Conservation (phyloP, 2,797 vertebrate species). For the Periophthalmus magnuspinnatus region DNA sequence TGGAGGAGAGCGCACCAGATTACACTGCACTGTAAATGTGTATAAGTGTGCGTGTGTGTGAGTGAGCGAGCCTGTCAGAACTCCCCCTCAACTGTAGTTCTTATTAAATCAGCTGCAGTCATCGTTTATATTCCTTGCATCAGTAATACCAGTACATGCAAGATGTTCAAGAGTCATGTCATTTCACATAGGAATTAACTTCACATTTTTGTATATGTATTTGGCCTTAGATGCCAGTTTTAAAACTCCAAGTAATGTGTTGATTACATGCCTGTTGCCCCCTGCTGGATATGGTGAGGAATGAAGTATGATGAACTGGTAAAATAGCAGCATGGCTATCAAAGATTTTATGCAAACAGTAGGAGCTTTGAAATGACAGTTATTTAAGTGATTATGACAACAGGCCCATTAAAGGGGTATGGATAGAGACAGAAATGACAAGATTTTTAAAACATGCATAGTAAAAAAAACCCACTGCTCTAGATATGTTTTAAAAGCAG, state of each 20-base stretch:
- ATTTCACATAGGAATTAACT: neutral
- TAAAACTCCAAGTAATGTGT: neutral
- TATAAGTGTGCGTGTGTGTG: neutral
- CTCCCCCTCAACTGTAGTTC: conserved; percentile 35
- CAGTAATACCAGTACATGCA: conserved; percentile 16
- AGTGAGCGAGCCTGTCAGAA: conserved; percentile 11
- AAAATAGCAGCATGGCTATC: neutral
- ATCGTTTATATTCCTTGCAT: conserved; percentile 30
- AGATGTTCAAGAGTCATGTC: neutral
- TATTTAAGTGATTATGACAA: no score
- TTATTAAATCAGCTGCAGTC: conserved; percentile 47
- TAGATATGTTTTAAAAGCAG: no score
- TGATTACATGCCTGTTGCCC: neutral
- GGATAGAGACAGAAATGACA: no score
- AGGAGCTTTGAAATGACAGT: no score
- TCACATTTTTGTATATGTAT: neutral
- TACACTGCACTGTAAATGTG: neutral
- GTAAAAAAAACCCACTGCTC: no score
- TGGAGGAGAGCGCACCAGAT: neutral
- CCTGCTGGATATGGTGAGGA: neutral
- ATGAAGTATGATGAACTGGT: neutral
- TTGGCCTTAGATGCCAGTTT: neutral
- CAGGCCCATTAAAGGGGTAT: neutral
- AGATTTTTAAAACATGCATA: no score
- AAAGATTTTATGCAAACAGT: neutral